Evolutionary conservation across 2,797 vertebrate genomes (phyloP), one percentile per base, ranked within the genome.

Genomic region (Sarcophilus harrisii): DNA sequence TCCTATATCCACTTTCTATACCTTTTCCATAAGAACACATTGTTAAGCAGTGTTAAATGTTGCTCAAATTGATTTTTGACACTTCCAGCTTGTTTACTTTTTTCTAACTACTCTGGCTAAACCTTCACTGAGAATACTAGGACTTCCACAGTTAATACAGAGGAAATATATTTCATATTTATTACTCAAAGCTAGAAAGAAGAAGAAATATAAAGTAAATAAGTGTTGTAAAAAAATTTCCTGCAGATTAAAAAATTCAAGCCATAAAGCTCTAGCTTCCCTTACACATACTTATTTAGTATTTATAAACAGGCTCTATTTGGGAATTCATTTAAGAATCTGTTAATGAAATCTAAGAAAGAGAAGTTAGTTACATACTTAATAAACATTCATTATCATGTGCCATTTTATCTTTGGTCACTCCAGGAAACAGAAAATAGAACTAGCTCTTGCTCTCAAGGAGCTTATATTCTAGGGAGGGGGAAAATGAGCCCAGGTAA

Each of bases 121-220:
- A 87, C 93, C 11, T 30, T 94, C 28, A 32, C 55, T 0, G 73
- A 55, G 95, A 52, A 57, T 3, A 91, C 59, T 1, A 89, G 4
- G n/a, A 45, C 91, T 66, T 92, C 28, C 54, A 95, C 90, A 94
- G 49, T 24, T 92, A 62, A 95, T 10, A 66, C 54, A 21, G 89
- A 91, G 66, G 96, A 95, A 94, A 59, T 14, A 92, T 89, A 96
- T 57, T 45, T 49, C 55, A 18, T 92, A 81, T 59, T 92, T 96
- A 5, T 13, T 94, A 45, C 95, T 91, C 24, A 90, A 62, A 96
- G 90, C 1, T 8, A 58, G 45, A 45, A 81, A 45, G 58, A 59
- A 12, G 38, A 11, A 90, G 58, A 57, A 93, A n/a, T 5, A 3
- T 59, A 13, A 94, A 58, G 91, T 32, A 89, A 96, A 93, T 87